phyloP scores from a whole-genome alignment of 1,140 invertebrate genomes.

The Maconellicoccus hirsutus region DNA sequence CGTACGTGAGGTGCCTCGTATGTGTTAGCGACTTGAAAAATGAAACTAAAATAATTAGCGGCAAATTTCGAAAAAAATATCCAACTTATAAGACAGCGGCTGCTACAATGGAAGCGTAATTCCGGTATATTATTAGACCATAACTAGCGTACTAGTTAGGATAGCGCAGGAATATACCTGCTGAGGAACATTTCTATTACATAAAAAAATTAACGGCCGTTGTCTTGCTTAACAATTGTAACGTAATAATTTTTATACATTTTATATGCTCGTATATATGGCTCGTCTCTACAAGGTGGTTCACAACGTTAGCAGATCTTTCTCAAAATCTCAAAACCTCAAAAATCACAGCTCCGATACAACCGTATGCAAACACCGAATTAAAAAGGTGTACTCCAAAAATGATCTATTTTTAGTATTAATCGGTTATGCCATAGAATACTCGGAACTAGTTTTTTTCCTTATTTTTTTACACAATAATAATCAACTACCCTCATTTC shows the following conservation, averaged over 20 bases:
- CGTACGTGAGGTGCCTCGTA: too few relatives aligned
- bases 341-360: too few relatives aligned
- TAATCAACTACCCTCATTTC: neutral
- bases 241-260: neutral
- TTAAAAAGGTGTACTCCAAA: too few relatives aligned
- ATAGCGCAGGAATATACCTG: constrained; percentile 17
- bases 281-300: neutral
- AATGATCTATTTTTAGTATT: too few relatives aligned
- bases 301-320: too few relatives aligned
- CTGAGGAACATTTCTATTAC: constrained; percentile 7
- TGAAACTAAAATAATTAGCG: constrained; percentile 10
- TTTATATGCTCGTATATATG: neutral
- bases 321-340: too few relatives aligned
- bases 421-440: too few relatives aligned
- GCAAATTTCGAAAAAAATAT: constrained; percentile 17
- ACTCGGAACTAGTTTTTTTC: too few relatives aligned
- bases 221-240: constrained; percentile 21
- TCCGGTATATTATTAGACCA: constrained; percentile 21
- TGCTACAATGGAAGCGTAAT: constrained; percentile 13
- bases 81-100: neutral
- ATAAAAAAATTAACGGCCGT: constrained; percentile 20
- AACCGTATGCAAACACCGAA: too few relatives aligned
- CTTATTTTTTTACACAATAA: neutral
- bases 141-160: constrained; percentile 13
- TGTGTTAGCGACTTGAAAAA: too few relatives aligned